These are phyloP conservation scores for Hoplodrina ambigua DNA, from an alignment of 2,888 invertebrate genomes.

Conservation along the genomic window DNA sequence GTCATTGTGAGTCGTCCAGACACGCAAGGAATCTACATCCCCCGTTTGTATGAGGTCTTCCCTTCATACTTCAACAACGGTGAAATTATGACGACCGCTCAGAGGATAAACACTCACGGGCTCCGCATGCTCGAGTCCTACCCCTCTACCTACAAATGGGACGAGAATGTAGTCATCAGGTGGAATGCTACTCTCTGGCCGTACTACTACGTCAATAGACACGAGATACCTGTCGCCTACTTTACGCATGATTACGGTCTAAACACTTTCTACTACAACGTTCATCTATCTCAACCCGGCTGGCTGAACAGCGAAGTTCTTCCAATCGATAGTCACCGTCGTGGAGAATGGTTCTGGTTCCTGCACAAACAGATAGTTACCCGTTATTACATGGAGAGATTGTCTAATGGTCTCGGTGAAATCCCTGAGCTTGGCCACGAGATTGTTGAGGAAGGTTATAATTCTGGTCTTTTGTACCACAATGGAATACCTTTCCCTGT, in stretches of 20 bases:
- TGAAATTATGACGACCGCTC: constrained; percentile 92
- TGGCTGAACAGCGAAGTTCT: constrained; percentile 91
- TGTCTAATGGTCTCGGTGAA: constrained; percentile 93
- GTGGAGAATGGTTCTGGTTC: constrained; percentile 91
- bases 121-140: constrained; percentile 74
- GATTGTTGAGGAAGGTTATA: constrained; percentile 91
- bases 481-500: constrained; percentile 92
- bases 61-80: constrained; percentile 93
- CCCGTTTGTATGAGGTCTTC: constrained; percentile 93
- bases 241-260: constrained; percentile 93
- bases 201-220: constrained; percentile 88
- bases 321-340: constrained; percentile 88
- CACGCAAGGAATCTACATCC: constrained; percentile 91
- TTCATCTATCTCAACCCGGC: constrained; percentile 91
- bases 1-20: constrained; percentile 92
- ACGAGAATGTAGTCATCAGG: constrained; percentile 89
- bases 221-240: constrained; percentile 89
- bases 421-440: constrained; percentile 90
- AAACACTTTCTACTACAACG: constrained; percentile 92
- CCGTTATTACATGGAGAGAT: constrained; percentile 94
- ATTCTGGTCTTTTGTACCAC: constrained; percentile 91
- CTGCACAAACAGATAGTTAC: constrained; percentile 92
- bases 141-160: constrained; percentile 78
- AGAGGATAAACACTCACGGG: constrained; percentile 89
- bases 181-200: constrained; percentile 92